phyloP scores from a whole-genome alignment of 2,113 vertebrate genomes.

The Brienomyrus longianalis region DNA sequence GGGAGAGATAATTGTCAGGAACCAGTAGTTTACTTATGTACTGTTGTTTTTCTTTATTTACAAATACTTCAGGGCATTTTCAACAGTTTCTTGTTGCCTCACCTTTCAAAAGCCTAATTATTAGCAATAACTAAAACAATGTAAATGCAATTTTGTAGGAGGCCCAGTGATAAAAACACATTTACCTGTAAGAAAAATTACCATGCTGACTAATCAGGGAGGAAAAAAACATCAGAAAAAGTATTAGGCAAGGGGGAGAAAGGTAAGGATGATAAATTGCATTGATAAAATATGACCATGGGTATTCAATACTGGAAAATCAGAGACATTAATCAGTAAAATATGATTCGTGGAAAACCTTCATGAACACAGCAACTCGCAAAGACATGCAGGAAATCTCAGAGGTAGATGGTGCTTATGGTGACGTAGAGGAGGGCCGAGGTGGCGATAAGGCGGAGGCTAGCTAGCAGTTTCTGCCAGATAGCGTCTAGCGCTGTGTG shows the following conservation, averaged over 20 bases:
- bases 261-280: not conserved
- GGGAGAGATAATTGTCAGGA: not conserved
- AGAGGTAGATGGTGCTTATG: not conserved
- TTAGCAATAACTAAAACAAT: not conserved
- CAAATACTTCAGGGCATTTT: not conserved
- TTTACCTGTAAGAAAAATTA: not conserved
- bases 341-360: not conserved
- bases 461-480: slow-evolving; percentile 1
- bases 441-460: not conserved
- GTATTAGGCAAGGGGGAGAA: not conserved
- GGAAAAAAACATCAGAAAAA: not conserved
- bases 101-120: not conserved
- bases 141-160: not conserved
- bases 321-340: not conserved
- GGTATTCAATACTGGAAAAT: not conserved
- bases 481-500: not conserved
- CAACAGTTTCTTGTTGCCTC: not conserved
- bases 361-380: not conserved
- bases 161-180: not conserved
- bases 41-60: not conserved
- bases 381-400: not conserved
- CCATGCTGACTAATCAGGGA: not conserved
- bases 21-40: not conserved
- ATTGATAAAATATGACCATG: not conserved
- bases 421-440: not conserved